A percentile compares a stretch with the other conserved stretches of the same genome.
Conservation (phyloP, 2,113 vertebrate genomes). For the Aegotheles bennettii region DNA sequence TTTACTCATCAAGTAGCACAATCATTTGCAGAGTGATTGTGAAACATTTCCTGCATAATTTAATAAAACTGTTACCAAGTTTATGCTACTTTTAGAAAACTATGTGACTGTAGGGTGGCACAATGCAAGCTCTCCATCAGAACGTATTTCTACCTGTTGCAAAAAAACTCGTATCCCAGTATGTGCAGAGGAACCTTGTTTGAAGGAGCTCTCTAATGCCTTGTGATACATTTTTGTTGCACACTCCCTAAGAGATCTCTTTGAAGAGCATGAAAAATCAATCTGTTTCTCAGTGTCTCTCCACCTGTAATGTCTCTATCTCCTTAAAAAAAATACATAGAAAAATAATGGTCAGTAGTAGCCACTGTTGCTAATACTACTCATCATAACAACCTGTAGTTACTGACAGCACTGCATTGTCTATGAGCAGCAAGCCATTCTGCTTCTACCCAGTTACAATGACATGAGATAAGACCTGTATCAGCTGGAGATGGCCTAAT, state of each 20-base stretch:
- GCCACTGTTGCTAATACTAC: background rate
- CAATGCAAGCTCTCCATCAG: background rate
- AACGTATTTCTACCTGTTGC: fast-evolving
- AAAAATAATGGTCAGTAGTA: background rate
- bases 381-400: background rate
- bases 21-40: background rate
- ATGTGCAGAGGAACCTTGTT: fast-evolving
- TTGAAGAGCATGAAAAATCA: background rate
- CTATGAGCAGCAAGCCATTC: background rate
- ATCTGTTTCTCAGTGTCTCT: background rate
- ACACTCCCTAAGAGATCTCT: background rate
- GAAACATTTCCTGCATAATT: background rate
- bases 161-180: background rate
- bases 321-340: background rate
- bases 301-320: background rate
- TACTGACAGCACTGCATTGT: background rate
- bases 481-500: background rate
- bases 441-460: background rate
- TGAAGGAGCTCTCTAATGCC: background rate
- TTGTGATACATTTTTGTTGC: background rate
- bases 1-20: background rate
- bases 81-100: background rate
- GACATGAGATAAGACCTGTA: background rate
- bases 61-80: background rate
- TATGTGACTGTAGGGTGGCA: background rate